Conservation (phyloP, 2,888 invertebrate genomes). For the Chrysolina oricalcia region DNA sequence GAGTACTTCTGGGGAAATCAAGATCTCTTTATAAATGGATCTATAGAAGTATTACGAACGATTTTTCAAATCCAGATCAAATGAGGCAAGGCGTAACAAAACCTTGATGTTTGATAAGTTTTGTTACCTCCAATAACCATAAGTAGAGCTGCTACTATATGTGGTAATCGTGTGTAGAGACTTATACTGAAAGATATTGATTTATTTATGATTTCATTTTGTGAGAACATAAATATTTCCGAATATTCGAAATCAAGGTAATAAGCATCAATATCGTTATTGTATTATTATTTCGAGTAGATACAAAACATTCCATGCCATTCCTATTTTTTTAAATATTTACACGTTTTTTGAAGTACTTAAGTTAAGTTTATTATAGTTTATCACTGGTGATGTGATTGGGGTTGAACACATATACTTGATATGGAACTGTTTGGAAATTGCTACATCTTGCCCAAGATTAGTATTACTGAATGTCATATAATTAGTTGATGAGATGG, state of each 20-base stretch:
- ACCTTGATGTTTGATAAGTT: too few relatives aligned
- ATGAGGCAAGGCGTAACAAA: too few relatives aligned
- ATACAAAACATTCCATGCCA: constrained; percentile 60
- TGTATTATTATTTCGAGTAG: constrained; percentile 1
- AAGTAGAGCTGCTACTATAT: constrained; percentile 28
- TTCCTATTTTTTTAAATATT: constrained; percentile 50
- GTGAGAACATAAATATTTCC: not conserved
- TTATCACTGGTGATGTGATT: constrained; percentile 44
- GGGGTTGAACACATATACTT: not conserved
- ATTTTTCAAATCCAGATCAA: too few relatives aligned
- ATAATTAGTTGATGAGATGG: too few relatives aligned
- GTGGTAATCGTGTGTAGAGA: constrained; percentile 28
- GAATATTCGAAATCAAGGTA: not conserved
- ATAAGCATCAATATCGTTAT: not conserved
- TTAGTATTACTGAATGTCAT: too few relatives aligned
- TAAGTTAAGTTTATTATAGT: constrained; percentile 62
- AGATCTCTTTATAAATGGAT: too few relatives aligned
- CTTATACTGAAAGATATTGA: constrained; percentile 7
- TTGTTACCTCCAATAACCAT: not conserved
- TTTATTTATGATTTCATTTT: constrained; percentile 2
- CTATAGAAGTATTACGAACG: too few relatives aligned
- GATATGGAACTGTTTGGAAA: too few relatives aligned
- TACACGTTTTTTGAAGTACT: constrained; percentile 42
- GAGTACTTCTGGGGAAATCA: too few relatives aligned
- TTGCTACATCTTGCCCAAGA: too few relatives aligned